phyloP scores from a whole-genome alignment of 2,113 vertebrate genomes.

The Neolamprologus sp. region DNA sequence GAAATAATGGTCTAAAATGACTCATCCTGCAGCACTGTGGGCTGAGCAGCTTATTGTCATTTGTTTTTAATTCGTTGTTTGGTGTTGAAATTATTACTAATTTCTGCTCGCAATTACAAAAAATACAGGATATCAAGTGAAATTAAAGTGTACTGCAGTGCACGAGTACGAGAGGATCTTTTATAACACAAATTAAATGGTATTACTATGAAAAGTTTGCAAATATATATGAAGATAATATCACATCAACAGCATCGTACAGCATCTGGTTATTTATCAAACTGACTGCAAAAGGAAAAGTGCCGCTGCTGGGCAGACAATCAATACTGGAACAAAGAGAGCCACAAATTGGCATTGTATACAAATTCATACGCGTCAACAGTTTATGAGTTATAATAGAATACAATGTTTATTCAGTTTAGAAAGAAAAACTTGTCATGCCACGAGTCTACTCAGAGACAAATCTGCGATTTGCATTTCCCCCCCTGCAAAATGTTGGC shows the following conservation, averaged over 20 bases:
- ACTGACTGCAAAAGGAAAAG: neutral
- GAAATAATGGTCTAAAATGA: conserved; percentile 50
- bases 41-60: conserved; percentile 25
- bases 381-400: neutral
- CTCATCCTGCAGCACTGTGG: conserved; percentile 48
- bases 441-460: neutral
- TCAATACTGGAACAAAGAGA: neutral
- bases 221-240: neutral
- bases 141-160: neutral
- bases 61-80: conserved; percentile 20
- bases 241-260: neutral
- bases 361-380: neutral
- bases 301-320: neutral
- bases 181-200: neutral
- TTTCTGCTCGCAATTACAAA: neutral
- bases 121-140: neutral
- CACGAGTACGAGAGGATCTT: neutral
- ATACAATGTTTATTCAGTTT: neutral
- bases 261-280: neutral
- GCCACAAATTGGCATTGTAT: neutral
- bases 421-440: neutral
- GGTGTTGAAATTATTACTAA: conserved; percentile 3
- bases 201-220: neutral
- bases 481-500: neutral
- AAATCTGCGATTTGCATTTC: neutral